These are phyloP conservation scores for Uropetala carovei DNA, from an alignment of 2,888 invertebrate genomes.

Conservation along the genomic window DNA sequence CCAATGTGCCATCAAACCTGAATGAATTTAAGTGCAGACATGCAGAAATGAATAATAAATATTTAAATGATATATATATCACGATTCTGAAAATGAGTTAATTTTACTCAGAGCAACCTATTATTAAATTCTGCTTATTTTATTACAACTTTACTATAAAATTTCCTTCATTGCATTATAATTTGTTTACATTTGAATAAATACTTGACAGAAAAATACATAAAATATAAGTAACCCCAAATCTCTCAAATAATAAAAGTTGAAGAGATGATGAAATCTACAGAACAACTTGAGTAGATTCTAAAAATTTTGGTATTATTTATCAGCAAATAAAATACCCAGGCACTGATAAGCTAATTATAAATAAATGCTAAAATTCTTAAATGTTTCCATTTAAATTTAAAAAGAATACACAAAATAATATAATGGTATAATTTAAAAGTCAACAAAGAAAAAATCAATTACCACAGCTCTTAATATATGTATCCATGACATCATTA, in stretches of 20 bases:
- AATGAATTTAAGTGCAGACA: not conserved
- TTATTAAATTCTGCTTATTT: not conserved
- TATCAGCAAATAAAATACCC: no score
- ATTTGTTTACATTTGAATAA: not conserved
- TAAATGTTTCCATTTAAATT: no score
- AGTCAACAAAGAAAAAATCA: no score
- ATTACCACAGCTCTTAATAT: conserved; percentile 91
- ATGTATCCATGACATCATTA: conserved; percentile 97
- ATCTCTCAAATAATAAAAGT: not conserved
- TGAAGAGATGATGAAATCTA: not conserved
- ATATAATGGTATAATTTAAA: no score
- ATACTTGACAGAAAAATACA: not conserved
- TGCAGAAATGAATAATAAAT: not conserved
- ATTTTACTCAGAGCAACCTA: not conserved
- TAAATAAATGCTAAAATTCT: no score
- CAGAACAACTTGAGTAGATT: no score
- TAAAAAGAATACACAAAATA: no score
- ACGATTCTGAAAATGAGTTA: no score
- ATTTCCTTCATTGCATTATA: not conserved
- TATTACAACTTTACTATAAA: not conserved
- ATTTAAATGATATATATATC: no score
- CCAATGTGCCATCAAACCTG: not conserved
- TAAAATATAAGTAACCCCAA: not conserved
- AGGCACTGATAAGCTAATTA: no score
- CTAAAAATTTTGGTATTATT: no score